A percentile compares a stretch with the other conserved stretches of the same genome.
Evolutionary conservation across 2,113 vertebrate genomes (phyloP).

Genomic region (Pelobates fuscus): DNA sequence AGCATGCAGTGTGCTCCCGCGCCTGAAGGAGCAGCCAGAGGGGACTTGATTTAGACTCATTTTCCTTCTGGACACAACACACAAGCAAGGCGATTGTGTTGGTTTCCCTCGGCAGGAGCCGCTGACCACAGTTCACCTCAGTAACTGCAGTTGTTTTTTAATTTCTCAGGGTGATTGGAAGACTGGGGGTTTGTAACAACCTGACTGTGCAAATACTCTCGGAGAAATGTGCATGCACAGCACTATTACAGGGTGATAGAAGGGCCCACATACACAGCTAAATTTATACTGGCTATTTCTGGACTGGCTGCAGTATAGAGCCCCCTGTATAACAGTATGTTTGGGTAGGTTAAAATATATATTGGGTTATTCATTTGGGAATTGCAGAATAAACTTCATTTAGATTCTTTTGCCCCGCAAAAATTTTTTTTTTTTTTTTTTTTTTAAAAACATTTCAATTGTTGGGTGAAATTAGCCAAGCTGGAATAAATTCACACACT

Average conservation of each 20-base stretch:
- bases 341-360: too few relatives aligned
- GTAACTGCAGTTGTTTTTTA: background rate
- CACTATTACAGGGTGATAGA: slow-evolving; percentile 10
- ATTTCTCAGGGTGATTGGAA: slow-evolving; percentile 34
- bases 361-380: too few relatives aligned
- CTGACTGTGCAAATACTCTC: slow-evolving; percentile 44
- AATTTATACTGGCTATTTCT: slow-evolving; percentile 29
- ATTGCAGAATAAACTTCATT: too few relatives aligned
- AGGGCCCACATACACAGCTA: slow-evolving; percentile 23
- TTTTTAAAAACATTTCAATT: too few relatives aligned
- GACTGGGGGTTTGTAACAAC: slow-evolving; percentile 37
- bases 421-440: too few relatives aligned
- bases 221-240: slow-evolving; percentile 41
- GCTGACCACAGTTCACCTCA: slow-evolving; percentile 36
- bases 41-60: slow-evolving; percentile 4
- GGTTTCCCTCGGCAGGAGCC: slow-evolving; percentile 9
- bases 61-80: slow-evolving; percentile 33
- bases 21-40: slow-evolving; percentile 4
- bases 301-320: slow-evolving; percentile 9
- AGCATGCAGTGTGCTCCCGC: background rate
- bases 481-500: too few relatives aligned
- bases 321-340: too few relatives aligned
- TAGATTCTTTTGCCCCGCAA: too few relatives aligned
- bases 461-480: too few relatives aligned
- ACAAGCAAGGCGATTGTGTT: slow-evolving; percentile 37